Conservation (phyloP, 2,888 invertebrate genomes). For the Elmis aenea region DNA sequence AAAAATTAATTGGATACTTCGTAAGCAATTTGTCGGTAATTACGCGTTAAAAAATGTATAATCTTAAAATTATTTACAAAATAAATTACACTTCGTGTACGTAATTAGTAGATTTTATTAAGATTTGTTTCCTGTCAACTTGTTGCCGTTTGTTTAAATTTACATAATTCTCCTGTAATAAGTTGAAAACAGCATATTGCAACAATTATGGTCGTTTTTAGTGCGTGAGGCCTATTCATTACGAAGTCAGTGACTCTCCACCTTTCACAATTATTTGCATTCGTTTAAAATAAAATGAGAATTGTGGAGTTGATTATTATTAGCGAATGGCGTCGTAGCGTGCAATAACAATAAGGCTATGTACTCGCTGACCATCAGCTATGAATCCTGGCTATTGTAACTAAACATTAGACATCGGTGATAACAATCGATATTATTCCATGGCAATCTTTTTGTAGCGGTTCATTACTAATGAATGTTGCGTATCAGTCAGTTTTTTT, state of each 20-base stretch:
- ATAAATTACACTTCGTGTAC: too few species aligned
- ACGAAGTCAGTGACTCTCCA: conserved; percentile 15
- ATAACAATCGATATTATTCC: conserved; percentile 16
- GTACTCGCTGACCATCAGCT: conserved; percentile 19
- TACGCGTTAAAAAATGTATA: too few species aligned
- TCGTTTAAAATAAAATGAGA: conserved; percentile 9
- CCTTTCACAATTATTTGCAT: conserved; percentile 13
- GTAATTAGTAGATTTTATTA: too few species aligned
- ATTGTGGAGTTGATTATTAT: conserved; percentile 12
- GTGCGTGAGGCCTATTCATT: background rate
- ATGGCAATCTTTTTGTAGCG: conserved; percentile 13
- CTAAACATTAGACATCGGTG: conserved; percentile 17
- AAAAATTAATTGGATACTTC: too few species aligned
- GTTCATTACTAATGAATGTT: conserved; percentile 10
- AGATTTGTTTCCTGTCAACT: too few species aligned
- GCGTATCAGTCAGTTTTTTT: conserved; percentile 5
- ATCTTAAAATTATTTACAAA: too few species aligned
- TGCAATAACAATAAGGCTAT: conserved; percentile 18
- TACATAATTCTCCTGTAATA: too few species aligned
- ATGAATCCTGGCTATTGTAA: conserved; percentile 18
- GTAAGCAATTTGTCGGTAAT: too few species aligned
- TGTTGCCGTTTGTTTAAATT: too few species aligned
- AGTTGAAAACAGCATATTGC: too few species aligned
- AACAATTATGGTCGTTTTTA: too few species aligned
- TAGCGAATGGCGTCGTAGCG: conserved; percentile 16